Evolutionary conservation across 2,888 invertebrate genomes (phyloP).

Genomic region (Idaea dimidiata): DNA sequence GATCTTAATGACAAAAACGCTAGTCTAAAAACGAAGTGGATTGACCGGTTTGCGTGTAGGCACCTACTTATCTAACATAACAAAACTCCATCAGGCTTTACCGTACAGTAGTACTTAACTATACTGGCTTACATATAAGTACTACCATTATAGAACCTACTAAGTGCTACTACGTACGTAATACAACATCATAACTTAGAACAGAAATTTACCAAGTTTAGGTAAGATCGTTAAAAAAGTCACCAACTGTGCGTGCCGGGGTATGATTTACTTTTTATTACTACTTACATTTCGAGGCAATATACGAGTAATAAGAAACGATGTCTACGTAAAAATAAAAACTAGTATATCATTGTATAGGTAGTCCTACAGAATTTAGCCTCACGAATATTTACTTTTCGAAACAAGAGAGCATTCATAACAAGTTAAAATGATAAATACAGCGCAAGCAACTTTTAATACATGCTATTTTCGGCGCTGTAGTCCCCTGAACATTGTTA

Average conservation of each 20-base stretch:
- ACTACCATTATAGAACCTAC: neutral
- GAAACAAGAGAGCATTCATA: too few species aligned
- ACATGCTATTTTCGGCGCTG: too few species aligned
- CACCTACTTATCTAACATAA: neutral
- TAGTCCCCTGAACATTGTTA: too few species aligned
- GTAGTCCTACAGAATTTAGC: neutral
- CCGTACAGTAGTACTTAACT: neutral
- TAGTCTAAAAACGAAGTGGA: neutral
- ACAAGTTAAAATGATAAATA: too few species aligned
- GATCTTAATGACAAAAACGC: neutral
- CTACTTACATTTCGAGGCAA: neutral
- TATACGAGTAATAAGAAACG: slow-evolving; percentile 1
- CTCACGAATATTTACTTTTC: neutral
- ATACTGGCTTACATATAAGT: neutral
- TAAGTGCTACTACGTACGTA: neutral
- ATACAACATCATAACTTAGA: neutral
- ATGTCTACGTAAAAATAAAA: neutral
- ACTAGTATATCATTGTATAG: neutral
- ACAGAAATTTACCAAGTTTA: neutral
- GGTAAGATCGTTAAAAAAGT: neutral
- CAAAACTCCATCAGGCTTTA: neutral
- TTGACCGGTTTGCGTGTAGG: neutral
- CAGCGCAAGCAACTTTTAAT: too few species aligned
- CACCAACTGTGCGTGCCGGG: neutral
- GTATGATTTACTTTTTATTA: neutral